Evolutionary conservation across 2,797 vertebrate species (phyloP), one percentile per base, ranked within the genome.

Genomic region (Myotis daubentonii): DNA sequence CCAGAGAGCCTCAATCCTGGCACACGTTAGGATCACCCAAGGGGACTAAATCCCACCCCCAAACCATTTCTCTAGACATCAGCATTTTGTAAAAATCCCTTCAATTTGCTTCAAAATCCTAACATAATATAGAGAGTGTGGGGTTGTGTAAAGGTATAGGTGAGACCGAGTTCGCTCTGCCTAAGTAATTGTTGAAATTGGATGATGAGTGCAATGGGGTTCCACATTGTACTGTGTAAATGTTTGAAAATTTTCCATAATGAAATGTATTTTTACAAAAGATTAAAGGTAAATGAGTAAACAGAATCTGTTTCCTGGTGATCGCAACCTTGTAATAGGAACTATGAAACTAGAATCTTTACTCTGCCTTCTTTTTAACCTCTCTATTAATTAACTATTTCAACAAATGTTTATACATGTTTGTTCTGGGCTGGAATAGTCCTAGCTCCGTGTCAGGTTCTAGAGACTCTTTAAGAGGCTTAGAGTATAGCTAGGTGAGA

Each of bases 21-120:
- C 41, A 20, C 36, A 57, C 11, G 15, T 57, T 44, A 65, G 51
- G 91, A 49, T 62, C n/a, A 44, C 16, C 20, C 6, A 22, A 76
- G 23, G 16, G 81, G 1, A 4, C n/a, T 30, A 71, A 74, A 19
- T 44, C 19, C 19, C 25, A 17, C 0, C 16, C 20, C 25, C 16
- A 65, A 83, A 57, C 8, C 25, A 89, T 55, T 76, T 55, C 22
- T 53, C 51, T 81, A 78, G 23, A 19, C 38, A 86, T 51, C 47
- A 53, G n/a, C 11, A 47, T 36, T 55, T 82, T 57, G 51, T 66
- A 20, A 49, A 57, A 85, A 20, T 6, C 5, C 51, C 44, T 36
- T 12, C 11, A 76, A 60, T 86, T 82, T 89, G n/a, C 33, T 89
- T 96, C 33, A 85, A 85, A 90, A 60, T 75, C 9, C 25, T 84